Conservation (phyloP, 2,113 vertebrate genomes). For the Phasianus colchicus region DNA sequence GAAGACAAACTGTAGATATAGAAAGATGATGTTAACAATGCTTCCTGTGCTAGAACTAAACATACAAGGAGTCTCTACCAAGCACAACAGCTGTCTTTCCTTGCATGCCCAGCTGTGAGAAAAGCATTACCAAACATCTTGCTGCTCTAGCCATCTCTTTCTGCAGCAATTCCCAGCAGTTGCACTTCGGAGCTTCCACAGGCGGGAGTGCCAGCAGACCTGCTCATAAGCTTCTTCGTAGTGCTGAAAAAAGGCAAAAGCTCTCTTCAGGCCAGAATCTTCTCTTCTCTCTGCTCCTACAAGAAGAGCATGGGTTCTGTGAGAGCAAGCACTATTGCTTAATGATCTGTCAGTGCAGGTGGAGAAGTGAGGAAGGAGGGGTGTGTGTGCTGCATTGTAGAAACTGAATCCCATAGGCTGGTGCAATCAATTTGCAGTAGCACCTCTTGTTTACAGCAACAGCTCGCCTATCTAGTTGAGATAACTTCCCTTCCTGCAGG, state of each 20-base stretch:
- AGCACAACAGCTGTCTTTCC: constrained; percentile 13
- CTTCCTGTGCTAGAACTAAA: background rate
- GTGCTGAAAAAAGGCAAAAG: constrained; percentile 6
- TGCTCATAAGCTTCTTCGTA: background rate
- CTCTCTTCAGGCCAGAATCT: background rate
- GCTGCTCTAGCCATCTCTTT: background rate
- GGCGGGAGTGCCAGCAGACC: background rate
- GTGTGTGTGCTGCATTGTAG: background rate
- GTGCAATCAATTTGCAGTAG: background rate
- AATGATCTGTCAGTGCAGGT: accelerated
- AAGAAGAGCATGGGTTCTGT: background rate
- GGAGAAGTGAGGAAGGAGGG: background rate
- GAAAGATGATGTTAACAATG: background rate
- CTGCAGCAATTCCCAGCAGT: background rate
- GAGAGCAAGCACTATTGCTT: accelerated
- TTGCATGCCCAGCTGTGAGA: background rate
- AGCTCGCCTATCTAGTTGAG: background rate
- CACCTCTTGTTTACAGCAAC: background rate
- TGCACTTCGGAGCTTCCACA: background rate
- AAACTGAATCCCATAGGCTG: background rate
- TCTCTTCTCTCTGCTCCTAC: background rate
- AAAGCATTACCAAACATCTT: background rate
- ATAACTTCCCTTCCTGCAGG: background rate
- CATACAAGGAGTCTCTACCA: background rate
- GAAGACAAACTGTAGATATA: background rate